phyloP scores from a whole-genome alignment of 2,113 vertebrate genomes.

The Paracanthobrama guichenoti region DNA sequence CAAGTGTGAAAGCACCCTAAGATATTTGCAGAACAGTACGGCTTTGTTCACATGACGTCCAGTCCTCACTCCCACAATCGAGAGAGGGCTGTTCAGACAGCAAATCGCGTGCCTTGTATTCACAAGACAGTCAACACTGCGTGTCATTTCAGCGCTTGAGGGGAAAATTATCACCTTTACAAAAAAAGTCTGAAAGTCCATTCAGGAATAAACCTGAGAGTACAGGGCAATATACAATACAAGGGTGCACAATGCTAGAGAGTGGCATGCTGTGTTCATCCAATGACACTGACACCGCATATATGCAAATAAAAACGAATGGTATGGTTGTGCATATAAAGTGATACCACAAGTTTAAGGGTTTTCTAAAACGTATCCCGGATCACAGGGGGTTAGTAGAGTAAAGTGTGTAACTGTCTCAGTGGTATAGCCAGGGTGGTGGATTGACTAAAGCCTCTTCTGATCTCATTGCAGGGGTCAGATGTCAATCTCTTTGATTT shows the following conservation, averaged over 20 bases:
- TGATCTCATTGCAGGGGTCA: constrained; percentile 7
- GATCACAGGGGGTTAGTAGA: not conserved
- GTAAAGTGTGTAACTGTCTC: constrained; percentile 4
- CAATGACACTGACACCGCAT: not conserved
- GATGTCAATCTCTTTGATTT: not conserved
- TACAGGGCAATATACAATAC: not conserved
- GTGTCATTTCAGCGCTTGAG: too few relatives aligned
- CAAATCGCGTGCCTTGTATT: too few relatives aligned
- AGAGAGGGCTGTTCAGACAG: too few relatives aligned
- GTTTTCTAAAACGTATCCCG: not conserved
- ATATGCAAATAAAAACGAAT: not conserved
- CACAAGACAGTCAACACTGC: too few relatives aligned
- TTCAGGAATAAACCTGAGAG: not conserved
- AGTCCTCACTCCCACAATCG: too few relatives aligned
- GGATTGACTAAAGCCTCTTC: constrained; percentile 3
- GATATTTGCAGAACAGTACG: too few relatives aligned
- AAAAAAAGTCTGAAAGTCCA: not conserved
- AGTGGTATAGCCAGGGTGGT: not conserved
- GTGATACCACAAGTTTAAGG: not conserved
- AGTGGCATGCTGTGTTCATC: not conserved
- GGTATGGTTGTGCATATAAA: not conserved
- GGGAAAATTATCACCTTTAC: too few relatives aligned
- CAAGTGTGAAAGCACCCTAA: too few relatives aligned
- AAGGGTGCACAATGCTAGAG: not conserved
- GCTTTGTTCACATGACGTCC: too few relatives aligned